Evolutionary conservation across 2,888 invertebrate genomes (phyloP), one percentile per base, ranked within the genome.

Genomic region (Pristionchus maxplancki): DNA sequence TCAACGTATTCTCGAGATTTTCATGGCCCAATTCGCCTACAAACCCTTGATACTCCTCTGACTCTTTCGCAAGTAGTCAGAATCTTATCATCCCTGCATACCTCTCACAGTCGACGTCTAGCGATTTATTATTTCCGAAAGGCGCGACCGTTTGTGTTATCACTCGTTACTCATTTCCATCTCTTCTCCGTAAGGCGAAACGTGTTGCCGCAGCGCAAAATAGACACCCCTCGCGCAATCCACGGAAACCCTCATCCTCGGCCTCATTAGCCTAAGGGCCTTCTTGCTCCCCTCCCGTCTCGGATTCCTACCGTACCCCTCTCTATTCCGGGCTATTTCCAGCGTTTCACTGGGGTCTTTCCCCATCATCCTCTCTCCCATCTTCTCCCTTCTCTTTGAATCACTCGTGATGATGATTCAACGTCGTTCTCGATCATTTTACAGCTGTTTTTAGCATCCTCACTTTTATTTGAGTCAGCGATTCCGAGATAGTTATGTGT

Each of bases 381-480:
- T 64, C 13, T 13, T 64, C 31, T 31, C 31, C 31, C n/a, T 64
- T 13, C 67, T 67, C 67, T 34, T 15, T 67, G 37, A 8, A 71
- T 71, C 71, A 71, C 71, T 71, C 71, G 71, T 71, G 71, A 71
- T 71, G 71, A 24, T 71, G 71, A 37, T 37, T 71, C 71, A 71
- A 20, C 71, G 37, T 8, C n/a, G 58, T 58, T 58, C n/a, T 58
- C 24, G 3, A 58, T 58, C 37, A 20, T 34, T 71, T 71, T 71
- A 34, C 71, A 71, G 71, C 71, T 71, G 71, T 71, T 71, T n/a
- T 71, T 71, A 71, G 71, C 71, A 34, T 17, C 71, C 37, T 58
- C 6, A 71, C 37, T 71, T 31, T 31, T 17, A 31, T 37, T 13
- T 71, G 71, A 71, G 20, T 71, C 71, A 71, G 37, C 31, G 58